Base-by-base conservation (phyloP, 2,797 vertebrate genomes). In the Sparidentex hasta region DNA sequence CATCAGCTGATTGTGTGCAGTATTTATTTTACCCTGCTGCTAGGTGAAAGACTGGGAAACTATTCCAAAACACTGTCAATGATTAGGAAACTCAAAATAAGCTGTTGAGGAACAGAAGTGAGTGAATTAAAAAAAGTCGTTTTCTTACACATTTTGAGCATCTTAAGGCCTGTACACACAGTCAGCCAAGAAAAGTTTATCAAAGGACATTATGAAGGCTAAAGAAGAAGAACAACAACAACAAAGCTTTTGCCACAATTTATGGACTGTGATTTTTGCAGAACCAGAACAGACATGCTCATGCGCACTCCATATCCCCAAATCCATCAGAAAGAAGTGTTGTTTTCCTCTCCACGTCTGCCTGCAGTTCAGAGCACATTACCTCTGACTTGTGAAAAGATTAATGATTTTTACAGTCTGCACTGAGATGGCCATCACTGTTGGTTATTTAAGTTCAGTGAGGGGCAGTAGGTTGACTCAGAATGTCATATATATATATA, bases 221-320 rank as follows among this genome's bases (percentile, higher is more conserved):
- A 6, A 66, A 25, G 5, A 78, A 51, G 56, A 21, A 41, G 55
- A 7, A 33, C 33, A 33, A 1, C 8, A 1, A 76, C 72, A 63
- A 46, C 56, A n/a, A 56, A 55, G 21, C 1, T 58, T 79, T 68
- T 66, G 21, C 70, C 54, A 78, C 48, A 52, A 52, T 66, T 72
- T 74, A 13, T 66, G 43, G 55, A 71, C 65, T 1, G 7, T 25
- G 8, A 59, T 1, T 21, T 54, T 62, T 64, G 16, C 38, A 65
- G 29, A 18, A n/a, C 23, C 20, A 33, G 33, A 33, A n/a, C 23
- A 78, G 13, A 63, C 20, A 47, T 21, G 11, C 3, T 25, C 20
- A 21, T 8, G 16, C 43, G 17, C 25, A 38, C 46, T 25, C 25
- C 65, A 61, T 23, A 59, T 61, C 21, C 54, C 25, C 29, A 50